phyloP scores from a whole-genome alignment of 2,113 vertebrate genomes.

The Asarcornis scutulata region DNA sequence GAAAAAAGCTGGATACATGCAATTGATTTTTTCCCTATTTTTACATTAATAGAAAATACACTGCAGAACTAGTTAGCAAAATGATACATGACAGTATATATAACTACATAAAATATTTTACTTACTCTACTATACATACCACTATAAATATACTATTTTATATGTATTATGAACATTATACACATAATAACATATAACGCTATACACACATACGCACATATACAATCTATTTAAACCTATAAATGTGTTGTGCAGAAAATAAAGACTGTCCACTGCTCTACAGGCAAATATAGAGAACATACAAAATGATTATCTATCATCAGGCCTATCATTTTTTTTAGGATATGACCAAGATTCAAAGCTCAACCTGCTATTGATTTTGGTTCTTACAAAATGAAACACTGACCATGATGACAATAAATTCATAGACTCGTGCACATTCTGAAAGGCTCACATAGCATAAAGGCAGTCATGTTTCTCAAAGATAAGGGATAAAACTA shows the following conservation, averaged over 20 bases:
- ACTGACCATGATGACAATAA: neutral
- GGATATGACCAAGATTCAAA: neutral
- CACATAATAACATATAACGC: neutral
- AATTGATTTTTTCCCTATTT: neutral
- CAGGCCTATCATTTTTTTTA: neutral
- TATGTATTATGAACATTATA: neutral
- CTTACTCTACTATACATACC: neutral
- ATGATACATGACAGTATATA: neutral
- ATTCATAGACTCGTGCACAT: fast-evolving
- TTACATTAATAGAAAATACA: neutral
- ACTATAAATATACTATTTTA: neutral
- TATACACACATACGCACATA: neutral
- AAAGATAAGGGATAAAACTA: neutral
- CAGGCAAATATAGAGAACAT: neutral
- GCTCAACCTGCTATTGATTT: neutral
- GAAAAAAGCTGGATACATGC: neutral
- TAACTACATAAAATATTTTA: neutral
- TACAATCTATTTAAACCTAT: neutral
- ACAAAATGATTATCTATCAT: neutral
- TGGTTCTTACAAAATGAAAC: neutral
- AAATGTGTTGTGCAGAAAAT: neutral
- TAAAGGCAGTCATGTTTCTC: neutral
- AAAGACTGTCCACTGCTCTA: neutral
- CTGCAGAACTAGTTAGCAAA: neutral
- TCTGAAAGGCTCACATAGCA: neutral